Percentiles rank a stretch among this genome's conserved stretches.
phyloP scores from a whole-genome alignment of 1,140 invertebrate genomes.

The Aporrectodea caliginosa region DNA sequence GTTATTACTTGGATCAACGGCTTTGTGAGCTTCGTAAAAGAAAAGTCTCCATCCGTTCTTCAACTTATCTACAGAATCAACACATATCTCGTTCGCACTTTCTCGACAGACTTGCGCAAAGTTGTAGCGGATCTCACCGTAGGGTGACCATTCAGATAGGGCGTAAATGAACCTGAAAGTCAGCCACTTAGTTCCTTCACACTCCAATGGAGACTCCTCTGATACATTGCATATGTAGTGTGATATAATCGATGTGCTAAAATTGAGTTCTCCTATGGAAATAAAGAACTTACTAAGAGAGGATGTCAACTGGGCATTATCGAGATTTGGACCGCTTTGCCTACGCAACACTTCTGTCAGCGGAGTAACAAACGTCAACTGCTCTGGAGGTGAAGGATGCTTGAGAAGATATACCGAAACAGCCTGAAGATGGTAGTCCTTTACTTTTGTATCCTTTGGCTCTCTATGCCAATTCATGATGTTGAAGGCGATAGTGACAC shows the following conservation, averaged over 20 bases:
- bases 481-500: slow-evolving; percentile 18
- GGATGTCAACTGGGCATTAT: slow-evolving; percentile 1
- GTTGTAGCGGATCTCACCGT: slow-evolving; percentile 30
- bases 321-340: neutral
- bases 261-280: neutral
- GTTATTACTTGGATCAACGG: neutral
- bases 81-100: neutral
- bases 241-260: neutral
- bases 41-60: neutral
- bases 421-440: slow-evolving; percentile 15
- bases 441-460: slow-evolving; percentile 5
- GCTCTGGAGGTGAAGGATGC: neutral
- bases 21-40: neutral
- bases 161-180: slow-evolving; percentile 26
- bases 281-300: neutral
- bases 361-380: neutral
- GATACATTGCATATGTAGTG: neutral
- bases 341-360: neutral
- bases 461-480: slow-evolving; percentile 22
- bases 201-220: neutral
- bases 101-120: slow-evolving; percentile 35
- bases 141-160: neutral
- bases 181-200: neutral
- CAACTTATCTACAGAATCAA: neutral
- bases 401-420: slow-evolving; percentile 29